phyloP scores from a whole-genome alignment of 2,888 invertebrate species.

The Ochropleura leucogaster region DNA sequence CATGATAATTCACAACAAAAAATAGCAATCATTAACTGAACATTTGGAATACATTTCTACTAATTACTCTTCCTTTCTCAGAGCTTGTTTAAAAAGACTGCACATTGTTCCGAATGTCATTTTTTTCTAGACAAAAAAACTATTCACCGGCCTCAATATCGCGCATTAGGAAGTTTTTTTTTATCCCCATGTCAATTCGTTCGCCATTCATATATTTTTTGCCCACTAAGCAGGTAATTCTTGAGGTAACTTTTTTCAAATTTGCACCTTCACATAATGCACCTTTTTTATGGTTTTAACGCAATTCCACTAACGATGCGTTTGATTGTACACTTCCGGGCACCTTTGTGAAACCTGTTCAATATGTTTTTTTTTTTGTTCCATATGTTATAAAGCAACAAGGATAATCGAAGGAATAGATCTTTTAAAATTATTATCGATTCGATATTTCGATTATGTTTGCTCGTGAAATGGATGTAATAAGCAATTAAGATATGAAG shows the following conservation, averaged over 20 bases:
- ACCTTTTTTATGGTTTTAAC: slow-evolving; percentile 81
- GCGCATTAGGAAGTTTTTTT: slow-evolving; percentile 80
- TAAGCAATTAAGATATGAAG: slow-evolving; percentile 19
- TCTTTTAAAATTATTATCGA: slow-evolving; percentile 19
- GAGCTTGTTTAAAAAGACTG: slow-evolving; percentile 36
- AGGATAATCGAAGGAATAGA: slow-evolving; percentile 48
- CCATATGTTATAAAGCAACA: slow-evolving; percentile 63
- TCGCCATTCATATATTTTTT: slow-evolving; percentile 78
- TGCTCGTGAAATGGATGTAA: slow-evolving; percentile 29
- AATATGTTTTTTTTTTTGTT: slow-evolving; percentile 57
- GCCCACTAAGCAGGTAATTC: slow-evolving; percentile 69
- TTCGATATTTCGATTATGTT: slow-evolving; percentile 40
- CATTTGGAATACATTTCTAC: slow-evolving; percentile 19
- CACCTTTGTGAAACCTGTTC: slow-evolving; percentile 70
- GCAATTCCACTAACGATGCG: slow-evolving; percentile 84
- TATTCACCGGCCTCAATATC: slow-evolving; percentile 77
- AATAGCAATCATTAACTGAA: slow-evolving; percentile 25
- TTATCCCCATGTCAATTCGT: slow-evolving; percentile 81
- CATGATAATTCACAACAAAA: slow-evolving; percentile 39
- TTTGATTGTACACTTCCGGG: slow-evolving; percentile 81
- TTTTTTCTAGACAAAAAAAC: slow-evolving; percentile 57
- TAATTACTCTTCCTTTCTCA: slow-evolving; percentile 49
- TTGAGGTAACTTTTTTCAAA: slow-evolving; percentile 77
- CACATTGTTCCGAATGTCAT: slow-evolving; percentile 35
- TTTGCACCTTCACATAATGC: slow-evolving; percentile 83